Conservation (phyloP, 2,888 invertebrate genomes). For the Cryptus armator region DNA sequence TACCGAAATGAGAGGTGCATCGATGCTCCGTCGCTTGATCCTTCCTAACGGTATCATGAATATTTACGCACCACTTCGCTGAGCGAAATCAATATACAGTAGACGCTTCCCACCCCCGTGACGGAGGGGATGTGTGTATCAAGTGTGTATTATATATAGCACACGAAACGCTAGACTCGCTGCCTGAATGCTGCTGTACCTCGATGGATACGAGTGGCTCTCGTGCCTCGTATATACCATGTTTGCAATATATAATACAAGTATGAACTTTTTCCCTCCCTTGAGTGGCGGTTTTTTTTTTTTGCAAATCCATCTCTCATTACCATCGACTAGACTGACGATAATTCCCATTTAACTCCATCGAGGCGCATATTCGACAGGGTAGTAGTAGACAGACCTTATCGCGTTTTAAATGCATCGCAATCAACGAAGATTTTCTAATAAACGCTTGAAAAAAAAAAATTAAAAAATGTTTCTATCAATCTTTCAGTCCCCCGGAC, state of each 20-base stretch:
- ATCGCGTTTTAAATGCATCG: neutral
- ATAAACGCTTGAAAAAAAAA: neutral
- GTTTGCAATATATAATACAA: slow-evolving; percentile 43
- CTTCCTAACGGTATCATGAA: slow-evolving; percentile 81
- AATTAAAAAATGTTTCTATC: neutral
- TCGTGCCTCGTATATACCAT: slow-evolving; percentile 9
- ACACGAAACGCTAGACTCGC: slow-evolving; percentile 58
- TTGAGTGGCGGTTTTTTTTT: slow-evolving; percentile 27
- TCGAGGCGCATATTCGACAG: neutral
- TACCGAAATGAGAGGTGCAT: slow-evolving; percentile 65
- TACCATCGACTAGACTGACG: neutral
- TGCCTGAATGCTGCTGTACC: slow-evolving; percentile 44
- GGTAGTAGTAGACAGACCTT: too few relatives aligned
- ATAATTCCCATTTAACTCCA: slow-evolving; percentile 12
- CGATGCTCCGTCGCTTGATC: slow-evolving; percentile 76
- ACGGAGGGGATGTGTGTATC: slow-evolving; percentile 40
- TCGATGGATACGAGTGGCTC: slow-evolving; percentile 41
- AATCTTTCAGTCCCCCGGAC: neutral
- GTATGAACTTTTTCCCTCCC: slow-evolving; percentile 35
- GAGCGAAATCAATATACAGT: slow-evolving; percentile 79
- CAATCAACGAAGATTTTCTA: neutral
- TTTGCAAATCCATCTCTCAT: slow-evolving; percentile 35
- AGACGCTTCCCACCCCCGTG: slow-evolving; percentile 21
- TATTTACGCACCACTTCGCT: slow-evolving; percentile 80
- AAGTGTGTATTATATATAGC: slow-evolving; percentile 44